phyloP scores from a whole-genome alignment of 2,888 invertebrate species.

The Drosophila affinis region DNA sequence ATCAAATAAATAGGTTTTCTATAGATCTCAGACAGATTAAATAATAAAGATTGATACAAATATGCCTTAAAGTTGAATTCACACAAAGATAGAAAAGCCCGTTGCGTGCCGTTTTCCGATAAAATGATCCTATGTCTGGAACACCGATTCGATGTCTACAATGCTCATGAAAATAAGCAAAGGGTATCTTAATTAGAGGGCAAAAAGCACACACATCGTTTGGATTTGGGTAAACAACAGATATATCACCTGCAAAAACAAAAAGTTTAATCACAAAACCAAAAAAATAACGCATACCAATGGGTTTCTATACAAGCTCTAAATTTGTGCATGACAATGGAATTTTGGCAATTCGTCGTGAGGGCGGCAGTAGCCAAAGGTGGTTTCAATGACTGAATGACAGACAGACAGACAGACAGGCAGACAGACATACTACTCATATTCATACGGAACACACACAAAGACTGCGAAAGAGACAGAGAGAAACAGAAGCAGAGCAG shows the following conservation, averaged over 20 bases:
- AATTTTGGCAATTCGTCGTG: constrained; percentile 19
- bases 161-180: not conserved
- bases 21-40: no score
- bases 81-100: no score
- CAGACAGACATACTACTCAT: not conserved
- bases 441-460: not conserved
- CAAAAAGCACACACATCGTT: not conserved
- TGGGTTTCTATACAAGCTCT: constrained; percentile 11
- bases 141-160: not conserved
- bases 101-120: no score
- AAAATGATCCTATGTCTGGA: not conserved
- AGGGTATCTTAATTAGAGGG: not conserved
- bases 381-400: constrained; percentile 31
- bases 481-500: not conserved
- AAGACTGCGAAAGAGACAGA: not conserved
- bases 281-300: constrained; percentile 15
- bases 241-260: not conserved
- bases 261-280: not conserved
- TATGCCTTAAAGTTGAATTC: no score
- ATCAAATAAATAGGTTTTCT: no score
- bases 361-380: constrained; percentile 37
- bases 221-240: not conserved
- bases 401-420: constrained; percentile 18
- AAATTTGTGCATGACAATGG: constrained; percentile 26
- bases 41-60: no score